Evolutionary conservation across 2,888 invertebrate species (phyloP), one percentile per base, ranked within the genome.

Genomic region (Cryptus viduatorius): DNA sequence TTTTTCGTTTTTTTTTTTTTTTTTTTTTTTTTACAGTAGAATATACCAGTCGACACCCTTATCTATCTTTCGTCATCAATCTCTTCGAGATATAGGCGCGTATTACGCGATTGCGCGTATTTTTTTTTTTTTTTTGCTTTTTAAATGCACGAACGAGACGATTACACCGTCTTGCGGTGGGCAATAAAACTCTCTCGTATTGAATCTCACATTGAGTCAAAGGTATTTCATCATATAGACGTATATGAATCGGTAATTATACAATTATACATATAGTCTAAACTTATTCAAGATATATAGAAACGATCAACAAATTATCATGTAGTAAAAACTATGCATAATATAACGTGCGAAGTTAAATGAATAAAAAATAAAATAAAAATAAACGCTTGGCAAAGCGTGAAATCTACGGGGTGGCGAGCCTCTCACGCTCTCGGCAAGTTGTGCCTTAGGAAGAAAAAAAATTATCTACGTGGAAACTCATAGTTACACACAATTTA

Each of bases 381-480:
- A 83, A 78, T 71, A 77, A 77, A 76, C 72, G 72, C 81, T 81
- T 48, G 50, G 53, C 46, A 81, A 78, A 84, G 82, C 87, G 89
- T 84, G 89, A 87, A 37, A 89, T 89, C 87, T 86, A 86, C 82
- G 44, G 77, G 87, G 84, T 73, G 44, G 50, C 77, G 84, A 84
- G 84, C 72, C 72, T 84, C 77, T 80, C 65, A 76, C 86, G 64
- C 56, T 56, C 88, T 83, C 82, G 90, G 91, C 91, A 92, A 91
- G 91, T 87, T 90, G 88, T 88, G 89, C 89, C 89, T 81, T 92
- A 92, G 91, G 92, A 92, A 92, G 92, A 92, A 92, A 83, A 84
- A 92, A 92, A 83, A 85, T 89, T 67, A 50, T 68, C 75, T 53
- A 46, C 56, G 68, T 50, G 50, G 10, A 44, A 53, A 71, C 24